A percentile compares a stretch with the other conserved stretches of the same genome.
Evolutionary conservation across 2,888 invertebrate genomes (phyloP).

Genomic region (Lithophane leautieri): DNA sequence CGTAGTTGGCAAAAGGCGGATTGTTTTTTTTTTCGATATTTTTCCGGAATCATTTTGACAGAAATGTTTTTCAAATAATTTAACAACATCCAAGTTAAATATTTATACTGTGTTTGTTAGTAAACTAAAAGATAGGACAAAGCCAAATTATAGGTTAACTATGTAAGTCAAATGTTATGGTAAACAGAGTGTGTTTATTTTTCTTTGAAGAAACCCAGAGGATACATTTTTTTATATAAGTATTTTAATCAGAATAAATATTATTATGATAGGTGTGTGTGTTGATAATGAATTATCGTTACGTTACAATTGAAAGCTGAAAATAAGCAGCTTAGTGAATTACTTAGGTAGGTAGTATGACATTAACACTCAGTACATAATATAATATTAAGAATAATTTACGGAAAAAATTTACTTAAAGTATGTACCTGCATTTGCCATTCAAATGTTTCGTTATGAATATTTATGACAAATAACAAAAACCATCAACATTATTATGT

Average conservation of each 20-base stretch:
- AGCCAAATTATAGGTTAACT: not conserved
- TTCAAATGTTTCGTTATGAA: conserved; percentile 15
- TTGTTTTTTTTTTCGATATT: no score
- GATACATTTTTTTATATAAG: not conserved
- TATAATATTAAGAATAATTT: not conserved
- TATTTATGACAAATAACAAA: conserved; percentile 17
- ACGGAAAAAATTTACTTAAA: no score
- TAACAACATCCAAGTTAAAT: not conserved
- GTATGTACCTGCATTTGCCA: not conserved
- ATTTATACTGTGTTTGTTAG: not conserved
- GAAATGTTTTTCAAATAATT: not conserved
- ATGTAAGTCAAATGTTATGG: not conserved
- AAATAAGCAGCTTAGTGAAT: not conserved
- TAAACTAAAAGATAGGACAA: not conserved
- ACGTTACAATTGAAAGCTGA: not conserved
- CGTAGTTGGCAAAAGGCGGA: not conserved
- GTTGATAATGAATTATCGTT: no score
- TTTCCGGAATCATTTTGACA: not conserved
- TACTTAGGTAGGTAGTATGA: not conserved
- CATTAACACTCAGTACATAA: not conserved
- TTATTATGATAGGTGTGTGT: not conserved
- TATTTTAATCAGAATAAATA: not conserved
- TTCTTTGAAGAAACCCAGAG: not conserved
- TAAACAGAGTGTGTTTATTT: not conserved
- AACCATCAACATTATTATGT: not conserved